Evolutionary conservation across 2,888 invertebrate genomes (phyloP).

Genomic region (Trissonchulus sp.): DNA sequence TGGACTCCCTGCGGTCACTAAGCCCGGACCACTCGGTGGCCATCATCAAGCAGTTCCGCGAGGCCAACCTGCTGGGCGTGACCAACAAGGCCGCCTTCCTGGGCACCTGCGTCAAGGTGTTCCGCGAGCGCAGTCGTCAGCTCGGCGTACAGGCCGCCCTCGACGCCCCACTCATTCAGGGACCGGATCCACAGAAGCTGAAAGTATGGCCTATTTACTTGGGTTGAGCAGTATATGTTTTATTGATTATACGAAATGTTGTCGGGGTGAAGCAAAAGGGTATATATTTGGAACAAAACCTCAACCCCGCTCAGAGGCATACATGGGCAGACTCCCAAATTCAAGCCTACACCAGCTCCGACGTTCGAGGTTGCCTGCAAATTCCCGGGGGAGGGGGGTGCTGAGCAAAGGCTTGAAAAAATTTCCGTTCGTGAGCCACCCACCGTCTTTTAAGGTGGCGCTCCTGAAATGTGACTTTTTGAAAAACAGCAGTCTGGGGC

Average conservation of each 20-base stretch:
- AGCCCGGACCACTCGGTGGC: constrained; percentile 63
- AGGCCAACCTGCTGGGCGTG: constrained; percentile 97
- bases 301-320: no score
- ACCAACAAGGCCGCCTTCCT: constrained; percentile 98
- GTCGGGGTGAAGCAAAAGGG: no score
- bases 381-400: no score
- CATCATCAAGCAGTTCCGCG: constrained; percentile 83
- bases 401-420: no score
- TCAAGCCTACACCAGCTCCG: no score
- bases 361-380: no score
- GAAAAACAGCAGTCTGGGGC: no score
- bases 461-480: no score
- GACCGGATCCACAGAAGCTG: constrained; percentile 93
- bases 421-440: no score
- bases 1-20: constrained; percentile 97
- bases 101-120: constrained; percentile 99
- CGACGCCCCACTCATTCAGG: constrained; percentile 62
- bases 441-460: no score
- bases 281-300: no score
- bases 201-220: constrained; percentile 62
- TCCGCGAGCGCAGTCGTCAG: constrained; percentile 65
- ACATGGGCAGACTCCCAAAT: no score
- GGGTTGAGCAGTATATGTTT: not conserved
- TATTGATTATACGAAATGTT: not conserved
- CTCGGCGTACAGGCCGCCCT: constrained; percentile 54